phyloP scores from a whole-genome alignment of 2,888 invertebrate genomes.

The Ptycholaimellus sp. region DNA sequence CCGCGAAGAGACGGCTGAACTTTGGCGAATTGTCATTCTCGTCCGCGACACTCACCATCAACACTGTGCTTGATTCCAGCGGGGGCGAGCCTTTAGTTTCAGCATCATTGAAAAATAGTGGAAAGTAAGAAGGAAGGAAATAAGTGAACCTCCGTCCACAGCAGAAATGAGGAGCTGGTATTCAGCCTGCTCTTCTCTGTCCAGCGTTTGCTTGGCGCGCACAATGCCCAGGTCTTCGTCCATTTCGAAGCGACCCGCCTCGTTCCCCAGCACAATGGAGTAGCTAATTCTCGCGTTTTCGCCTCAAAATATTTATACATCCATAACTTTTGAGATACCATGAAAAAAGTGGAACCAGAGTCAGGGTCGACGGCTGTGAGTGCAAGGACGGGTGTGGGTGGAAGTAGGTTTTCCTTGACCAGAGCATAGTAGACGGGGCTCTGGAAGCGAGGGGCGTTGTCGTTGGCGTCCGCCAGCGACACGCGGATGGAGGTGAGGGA shows the following conservation, averaged over 20 bases:
- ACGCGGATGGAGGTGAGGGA: slow-evolving; percentile 60
- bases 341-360: too few species aligned
- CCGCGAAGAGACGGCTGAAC: slow-evolving; percentile 38
- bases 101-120: too few species aligned
- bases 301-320: too few species aligned
- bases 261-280: slow-evolving; percentile 22
- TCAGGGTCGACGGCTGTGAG: slow-evolving; percentile 58
- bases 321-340: too few species aligned
- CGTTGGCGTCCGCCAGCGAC: slow-evolving; percentile 73
- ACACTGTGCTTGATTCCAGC: slow-evolving; percentile 36
- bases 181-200: slow-evolving; percentile 17
- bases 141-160: slow-evolving; percentile 74
- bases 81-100: slow-evolving; percentile 41
- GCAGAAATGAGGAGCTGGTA: slow-evolving; percentile 6
- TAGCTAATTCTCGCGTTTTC: neutral
- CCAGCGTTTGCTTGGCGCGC: slow-evolving; percentile 44
- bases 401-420: slow-evolving; percentile 55
- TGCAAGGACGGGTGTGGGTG: slow-evolving; percentile 49
- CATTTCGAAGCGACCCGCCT: slow-evolving; percentile 41
- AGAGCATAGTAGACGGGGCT: slow-evolving; percentile 53
- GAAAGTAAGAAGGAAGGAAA: too few species aligned
- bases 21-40: slow-evolving; percentile 76
- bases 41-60: slow-evolving; percentile 55
- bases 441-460: slow-evolving; percentile 66
- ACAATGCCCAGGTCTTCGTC: slow-evolving; percentile 60